Evolutionary conservation across 1,140 invertebrate species (phyloP), one percentile per base, ranked within the genome.

Genomic region (Panagrolaimus sp.): DNA sequence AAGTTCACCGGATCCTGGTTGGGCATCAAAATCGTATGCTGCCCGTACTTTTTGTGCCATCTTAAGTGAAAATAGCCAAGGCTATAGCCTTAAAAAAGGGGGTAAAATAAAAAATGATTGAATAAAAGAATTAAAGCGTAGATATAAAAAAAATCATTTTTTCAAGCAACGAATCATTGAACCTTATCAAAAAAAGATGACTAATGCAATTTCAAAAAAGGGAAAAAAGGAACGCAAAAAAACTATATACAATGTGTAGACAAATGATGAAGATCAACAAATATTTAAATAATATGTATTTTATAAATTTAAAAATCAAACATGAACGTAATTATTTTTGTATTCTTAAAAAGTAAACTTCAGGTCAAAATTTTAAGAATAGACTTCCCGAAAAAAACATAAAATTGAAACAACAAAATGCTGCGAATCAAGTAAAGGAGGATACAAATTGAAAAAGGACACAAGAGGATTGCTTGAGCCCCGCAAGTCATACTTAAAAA

Each of bases 1-100:
- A 75, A 96, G 86, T 85, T 96, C 94, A n/a, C 91, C 90, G 69
- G 91, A 91, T 66, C 89, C 89, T 43, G 91, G 88, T 83, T 96
- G 92, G 17, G 92, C 92, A 69, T 88, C 87, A 85, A 96, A 96
- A 85, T 95, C 92, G 85, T 95, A 96, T 17, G 69, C 63, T 1
- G 81, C 81, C 38, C 55, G 70, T 15, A 83, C 80, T 67, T 83
- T 79, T n/a, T 21, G 52, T 65, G 63, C 67, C 43, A 45, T 21
- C 52, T 26, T 58, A 38, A 58, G 52, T 58, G 52, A 58, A 58
- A 58, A n/a, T 21, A 58, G 52, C 52, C 32, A 7, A 58, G 21
- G 52, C 52, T 28, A 58, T 28, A 21, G 52, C 21, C 52, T 38
- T 4, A 17, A 58, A 58, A 21, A 14, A 24, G 48, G 7, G n/a